Evolutionary conservation across 2,113 vertebrate genomes (phyloP), one percentile per base, ranked within the genome.

Genomic region (Reinhardtius hippoglossoides): DNA sequence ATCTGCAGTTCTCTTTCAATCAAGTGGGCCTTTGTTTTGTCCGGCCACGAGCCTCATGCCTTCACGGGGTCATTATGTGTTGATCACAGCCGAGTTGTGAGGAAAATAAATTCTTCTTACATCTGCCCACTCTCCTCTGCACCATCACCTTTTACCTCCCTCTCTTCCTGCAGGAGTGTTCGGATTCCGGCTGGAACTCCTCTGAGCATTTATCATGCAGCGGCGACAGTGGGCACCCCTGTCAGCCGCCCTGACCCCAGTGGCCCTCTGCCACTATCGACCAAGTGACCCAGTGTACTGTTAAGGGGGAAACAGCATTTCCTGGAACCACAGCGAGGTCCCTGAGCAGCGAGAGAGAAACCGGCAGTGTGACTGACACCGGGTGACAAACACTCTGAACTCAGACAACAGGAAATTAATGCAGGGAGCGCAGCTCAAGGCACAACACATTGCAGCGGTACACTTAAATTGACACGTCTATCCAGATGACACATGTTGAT

Each of bases 371-470:
- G 88, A 93, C 54, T 93, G 92, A 92, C 92, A 90, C 63, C 6
- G 82, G 90, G 93, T 93, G 91, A 92, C 89, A 90, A 90, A 93
- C 76, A 91, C 88, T 93, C 91, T 94, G 92, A 92, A 92, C 90
- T 86, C 76, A 78, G 78, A 90, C 84, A 89, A 91, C 92, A 92
- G 87, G 86, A 92, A 92, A 92, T 93, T 60, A 92, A 93, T 93
- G 92, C 87, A 89, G 82, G 76, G 72, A 91, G 86, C 26, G 71
- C 85, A 57, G 88, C 83, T 90, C 81, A 85, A 88, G 89, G 89
- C 88, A 72, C 76, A 84, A 65, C 78, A 76, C 85, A 65, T 80
- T 72, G 84, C 85, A 85, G 82, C 67, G 59, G 80, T 81, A 66
- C 86, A 85, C 77, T 86, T 85, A 87, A 88, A 91, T 89, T 91